Evolutionary conservation across 2,888 invertebrate genomes (phyloP).

Genomic region (Drosophila fulvimacula): DNA sequence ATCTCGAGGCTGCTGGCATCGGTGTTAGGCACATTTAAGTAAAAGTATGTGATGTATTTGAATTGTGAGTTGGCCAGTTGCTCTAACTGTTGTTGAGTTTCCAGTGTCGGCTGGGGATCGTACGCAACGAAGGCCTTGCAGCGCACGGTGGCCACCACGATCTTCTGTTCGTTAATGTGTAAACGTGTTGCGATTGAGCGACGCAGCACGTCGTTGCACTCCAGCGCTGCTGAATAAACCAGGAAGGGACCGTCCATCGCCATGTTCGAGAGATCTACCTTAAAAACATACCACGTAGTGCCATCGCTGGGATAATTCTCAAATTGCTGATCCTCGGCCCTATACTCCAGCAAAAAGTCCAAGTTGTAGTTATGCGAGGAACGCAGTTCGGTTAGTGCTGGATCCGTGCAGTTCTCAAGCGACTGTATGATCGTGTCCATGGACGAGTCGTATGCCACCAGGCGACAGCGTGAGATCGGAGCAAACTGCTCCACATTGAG

Average conservation of each 20-base stretch:
- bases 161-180: slow-evolving; percentile 78
- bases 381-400: slow-evolving; percentile 77
- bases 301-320: slow-evolving; percentile 88
- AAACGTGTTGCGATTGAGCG: slow-evolving; percentile 86
- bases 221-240: slow-evolving; percentile 87
- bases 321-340: slow-evolving; percentile 87
- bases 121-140: slow-evolving; percentile 86
- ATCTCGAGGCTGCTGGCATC: slow-evolving; percentile 86
- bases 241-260: slow-evolving; percentile 87
- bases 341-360: slow-evolving; percentile 89
- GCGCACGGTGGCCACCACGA: slow-evolving; percentile 75
- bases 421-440: slow-evolving; percentile 88
- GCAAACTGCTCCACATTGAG: slow-evolving; percentile 87
- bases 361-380: slow-evolving; percentile 76
- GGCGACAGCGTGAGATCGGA: slow-evolving; percentile 88
- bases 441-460: slow-evolving; percentile 89
- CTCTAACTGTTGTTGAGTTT: slow-evolving; percentile 85
- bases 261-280: slow-evolving; percentile 87
- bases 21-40: slow-evolving; percentile 87
- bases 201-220: slow-evolving; percentile 87
- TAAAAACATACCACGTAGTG: slow-evolving; percentile 87
- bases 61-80: slow-evolving; percentile 84
- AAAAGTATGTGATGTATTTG: slow-evolving; percentile 87
- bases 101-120: slow-evolving; percentile 81
- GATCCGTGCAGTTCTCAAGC: slow-evolving; percentile 86